These are phyloP conservation scores for Glaucidium brasilianum DNA, from an alignment of 2,113 vertebrate genomes.

Conservation along the genomic window DNA sequence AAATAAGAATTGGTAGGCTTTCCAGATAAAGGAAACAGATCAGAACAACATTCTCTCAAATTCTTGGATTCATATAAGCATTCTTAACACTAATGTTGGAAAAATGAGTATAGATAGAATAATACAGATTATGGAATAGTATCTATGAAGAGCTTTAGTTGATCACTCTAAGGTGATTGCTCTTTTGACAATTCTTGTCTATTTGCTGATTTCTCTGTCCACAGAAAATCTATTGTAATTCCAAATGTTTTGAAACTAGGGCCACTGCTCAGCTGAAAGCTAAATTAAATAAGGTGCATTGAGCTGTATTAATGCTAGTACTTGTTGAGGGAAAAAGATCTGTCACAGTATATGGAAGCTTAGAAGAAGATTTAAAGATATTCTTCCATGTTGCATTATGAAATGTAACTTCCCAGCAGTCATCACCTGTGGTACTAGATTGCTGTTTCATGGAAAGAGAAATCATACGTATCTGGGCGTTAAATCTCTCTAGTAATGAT, in stretches of 20 bases:
- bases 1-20: background rate
- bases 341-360: background rate
- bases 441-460: background rate
- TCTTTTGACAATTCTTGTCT: background rate
- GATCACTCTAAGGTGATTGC: background rate
- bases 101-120: fast-evolving
- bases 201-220: background rate
- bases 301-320: background rate
- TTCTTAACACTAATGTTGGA: background rate
- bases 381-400: fast-evolving
- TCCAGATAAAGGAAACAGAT: background rate
- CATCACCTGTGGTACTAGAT: background rate
- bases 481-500: background rate
- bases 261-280: background rate
- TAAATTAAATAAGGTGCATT: background rate
- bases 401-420: background rate
- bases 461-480: background rate
- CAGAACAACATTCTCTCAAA: background rate
- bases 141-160: background rate
- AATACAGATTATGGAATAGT: background rate
- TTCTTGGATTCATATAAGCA: background rate
- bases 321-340: background rate
- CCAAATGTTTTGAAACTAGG: background rate
- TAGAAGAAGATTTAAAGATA: background rate
- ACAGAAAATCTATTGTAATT: background rate